A percentile compares a stretch with the other conserved stretches of the same genome.
Conservation (phyloP, 1,140 invertebrate species). For the Marisa cornuarietis region DNA sequence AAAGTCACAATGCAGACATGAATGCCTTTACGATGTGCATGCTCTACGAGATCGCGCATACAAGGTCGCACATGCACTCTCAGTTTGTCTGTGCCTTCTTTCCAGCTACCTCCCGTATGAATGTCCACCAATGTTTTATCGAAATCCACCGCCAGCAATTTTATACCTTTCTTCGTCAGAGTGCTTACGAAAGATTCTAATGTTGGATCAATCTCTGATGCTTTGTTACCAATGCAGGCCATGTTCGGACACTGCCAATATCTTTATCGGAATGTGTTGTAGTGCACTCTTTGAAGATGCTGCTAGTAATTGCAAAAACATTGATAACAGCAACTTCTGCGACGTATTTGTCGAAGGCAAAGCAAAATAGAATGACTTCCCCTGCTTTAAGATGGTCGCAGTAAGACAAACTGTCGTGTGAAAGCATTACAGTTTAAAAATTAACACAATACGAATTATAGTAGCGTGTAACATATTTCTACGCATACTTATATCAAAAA, state of each 20-base stretch:
- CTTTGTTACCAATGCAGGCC: conserved; percentile 8
- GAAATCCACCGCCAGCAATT: conserved; percentile 63
- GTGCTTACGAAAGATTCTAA: conserved; percentile 38
- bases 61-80: conserved; percentile 56
- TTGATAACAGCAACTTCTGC: not conserved
- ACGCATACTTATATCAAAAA: no score
- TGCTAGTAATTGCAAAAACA: conserved; percentile 5
- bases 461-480: no score
- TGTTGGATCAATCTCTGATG: conserved; percentile 25
- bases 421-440: no score
- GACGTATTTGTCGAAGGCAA: not conserved
- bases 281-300: not conserved
- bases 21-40: conserved; percentile 49
- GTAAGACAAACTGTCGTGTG: no score
- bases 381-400: no score
- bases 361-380: not conserved
- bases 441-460: no score
- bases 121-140: conserved; percentile 61
- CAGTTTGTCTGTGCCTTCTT: conserved; percentile 53
- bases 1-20: conserved; percentile 62
- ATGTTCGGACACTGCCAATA: conserved; percentile 14
- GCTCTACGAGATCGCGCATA: conserved; percentile 56
- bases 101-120: conserved; percentile 63
- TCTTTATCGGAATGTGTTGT: not conserved
- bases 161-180: conserved; percentile 51